Conservation (phyloP, 1,140 invertebrate genomes). For the Pseudoatta argentina region DNA sequence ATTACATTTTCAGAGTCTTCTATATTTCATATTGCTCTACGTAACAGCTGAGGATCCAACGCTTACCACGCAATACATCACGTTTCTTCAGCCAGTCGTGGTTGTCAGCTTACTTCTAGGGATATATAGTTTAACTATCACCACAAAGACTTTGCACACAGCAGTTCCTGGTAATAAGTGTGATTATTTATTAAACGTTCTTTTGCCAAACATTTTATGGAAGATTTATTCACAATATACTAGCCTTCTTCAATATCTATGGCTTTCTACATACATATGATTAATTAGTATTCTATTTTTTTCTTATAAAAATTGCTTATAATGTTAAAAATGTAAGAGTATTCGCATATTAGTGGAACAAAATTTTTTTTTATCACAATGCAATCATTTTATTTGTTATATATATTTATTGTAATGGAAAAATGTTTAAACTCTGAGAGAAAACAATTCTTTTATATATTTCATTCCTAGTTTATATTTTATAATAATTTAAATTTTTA, state of each 20-base stretch:
- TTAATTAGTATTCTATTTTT: neutral
- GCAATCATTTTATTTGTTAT: neutral
- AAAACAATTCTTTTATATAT: neutral
- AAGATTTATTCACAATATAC: neutral
- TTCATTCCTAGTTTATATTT: neutral
- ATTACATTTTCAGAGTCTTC: slow-evolving; percentile 76
- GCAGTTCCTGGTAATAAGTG: slow-evolving; percentile 81
- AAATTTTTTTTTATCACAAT: neutral
- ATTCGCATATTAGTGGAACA: neutral
- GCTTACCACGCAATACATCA: slow-evolving; percentile 76
- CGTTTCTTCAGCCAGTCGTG: slow-evolving; percentile 80
- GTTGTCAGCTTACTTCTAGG: slow-evolving; percentile 83
- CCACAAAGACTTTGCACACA: slow-evolving; percentile 80
- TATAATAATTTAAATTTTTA: slow-evolving; percentile 13
- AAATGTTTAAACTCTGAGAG: neutral
- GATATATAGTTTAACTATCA: slow-evolving; percentile 82
- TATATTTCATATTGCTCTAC: slow-evolving; percentile 80
- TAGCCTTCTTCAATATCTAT: neutral
- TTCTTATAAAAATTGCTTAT: neutral
- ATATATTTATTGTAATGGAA: slow-evolving; percentile 13
- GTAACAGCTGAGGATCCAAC: slow-evolving; percentile 80
- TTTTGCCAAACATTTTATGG: neutral
- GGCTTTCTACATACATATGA: neutral
- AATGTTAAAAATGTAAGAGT: neutral
- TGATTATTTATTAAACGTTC: slow-evolving; percentile 47